Percentiles rank a stretch among this genome's conserved stretches.
These are phyloP conservation scores for Leptonema lineaticorne DNA, from an alignment of 1,140 invertebrate genomes.

Conservation along the genomic window DNA sequence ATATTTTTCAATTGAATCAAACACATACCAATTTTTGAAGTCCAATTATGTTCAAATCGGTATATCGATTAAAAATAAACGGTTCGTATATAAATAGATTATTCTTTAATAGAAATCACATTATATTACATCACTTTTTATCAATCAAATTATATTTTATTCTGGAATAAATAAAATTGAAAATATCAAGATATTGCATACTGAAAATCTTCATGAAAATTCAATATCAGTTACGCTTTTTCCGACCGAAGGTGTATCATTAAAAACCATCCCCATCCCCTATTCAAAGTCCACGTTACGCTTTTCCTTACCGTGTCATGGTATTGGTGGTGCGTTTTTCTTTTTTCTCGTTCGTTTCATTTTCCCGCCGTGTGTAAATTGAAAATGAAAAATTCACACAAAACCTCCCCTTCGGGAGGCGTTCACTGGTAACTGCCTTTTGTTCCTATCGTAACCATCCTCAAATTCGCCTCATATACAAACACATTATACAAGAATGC, in stretches of 20 bases:
- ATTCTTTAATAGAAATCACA: too few relatives aligned
- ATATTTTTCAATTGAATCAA: too few relatives aligned
- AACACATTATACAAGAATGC: too few relatives aligned
- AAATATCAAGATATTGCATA: too few relatives aligned
- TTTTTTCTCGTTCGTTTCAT: slow-evolving; percentile 1
- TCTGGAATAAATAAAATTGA: too few relatives aligned
- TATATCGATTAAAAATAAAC: too few relatives aligned
- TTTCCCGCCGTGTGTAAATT: slow-evolving; percentile 16
- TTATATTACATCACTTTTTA: too few relatives aligned
- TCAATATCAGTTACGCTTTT: background rate
- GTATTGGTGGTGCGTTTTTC: background rate
- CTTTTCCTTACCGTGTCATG: background rate
- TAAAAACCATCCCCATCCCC: background rate
- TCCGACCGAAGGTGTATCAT: background rate
- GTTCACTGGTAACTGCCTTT: slow-evolving; percentile 9
- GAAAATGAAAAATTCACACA: slow-evolving; percentile 16
- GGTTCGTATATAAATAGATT: too few relatives aligned
- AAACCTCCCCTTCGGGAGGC: background rate
- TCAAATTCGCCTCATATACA: background rate
- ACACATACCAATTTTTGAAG: too few relatives aligned
- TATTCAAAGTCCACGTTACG: background rate
- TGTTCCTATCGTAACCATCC: background rate
- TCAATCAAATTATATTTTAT: too few relatives aligned
- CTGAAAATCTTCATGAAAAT: background rate
- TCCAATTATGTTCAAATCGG: too few relatives aligned